phyloP scores from a whole-genome alignment of 2,888 invertebrate genomes.

The Lithophane semibrunnea region DNA sequence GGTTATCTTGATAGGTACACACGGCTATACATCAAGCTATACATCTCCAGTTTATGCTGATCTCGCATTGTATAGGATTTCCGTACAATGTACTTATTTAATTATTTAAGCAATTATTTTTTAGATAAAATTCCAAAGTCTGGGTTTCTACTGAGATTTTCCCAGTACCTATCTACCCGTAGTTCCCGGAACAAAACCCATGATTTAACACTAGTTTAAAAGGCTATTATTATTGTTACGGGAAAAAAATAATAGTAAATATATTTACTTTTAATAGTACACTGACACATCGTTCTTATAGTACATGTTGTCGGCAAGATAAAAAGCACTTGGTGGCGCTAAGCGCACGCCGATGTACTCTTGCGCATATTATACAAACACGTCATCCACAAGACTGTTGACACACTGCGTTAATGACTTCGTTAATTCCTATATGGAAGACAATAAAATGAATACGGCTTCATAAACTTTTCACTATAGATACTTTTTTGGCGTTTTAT shows the following conservation, averaged over 20 bases:
- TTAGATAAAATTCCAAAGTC: not conserved
- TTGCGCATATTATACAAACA: slow-evolving; percentile 31
- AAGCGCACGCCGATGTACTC: slow-evolving; percentile 25
- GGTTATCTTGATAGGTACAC: not conserved
- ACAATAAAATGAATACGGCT: slow-evolving; percentile 40
- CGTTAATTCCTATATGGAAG: slow-evolving; percentile 33
- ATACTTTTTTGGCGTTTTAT: slow-evolving; percentile 42
- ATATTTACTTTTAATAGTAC: not conserved
- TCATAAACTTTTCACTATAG: slow-evolving; percentile 26
- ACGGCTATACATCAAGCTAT: too few relatives aligned
- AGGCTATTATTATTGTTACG: not conserved
- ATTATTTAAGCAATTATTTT: not conserved
- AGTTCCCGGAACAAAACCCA: slow-evolving; percentile 26
- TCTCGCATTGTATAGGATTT: too few relatives aligned
- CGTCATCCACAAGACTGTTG: slow-evolving; percentile 40
- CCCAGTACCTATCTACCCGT: not conserved
- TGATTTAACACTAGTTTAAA: not conserved
- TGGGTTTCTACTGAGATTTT: not conserved
- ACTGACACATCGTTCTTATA: not conserved
- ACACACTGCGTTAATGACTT: slow-evolving; percentile 40
- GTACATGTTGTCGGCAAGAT: slow-evolving; percentile 13
- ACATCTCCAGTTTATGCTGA: too few relatives aligned
- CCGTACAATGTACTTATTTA: not conserved
- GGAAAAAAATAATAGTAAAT: slow-evolving; percentile 2
- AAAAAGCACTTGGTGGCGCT: slow-evolving; percentile 32